These are phyloP conservation scores for Standfussiana lucernea DNA, from an alignment of 2,888 invertebrate species.

Conservation along the genomic window DNA sequence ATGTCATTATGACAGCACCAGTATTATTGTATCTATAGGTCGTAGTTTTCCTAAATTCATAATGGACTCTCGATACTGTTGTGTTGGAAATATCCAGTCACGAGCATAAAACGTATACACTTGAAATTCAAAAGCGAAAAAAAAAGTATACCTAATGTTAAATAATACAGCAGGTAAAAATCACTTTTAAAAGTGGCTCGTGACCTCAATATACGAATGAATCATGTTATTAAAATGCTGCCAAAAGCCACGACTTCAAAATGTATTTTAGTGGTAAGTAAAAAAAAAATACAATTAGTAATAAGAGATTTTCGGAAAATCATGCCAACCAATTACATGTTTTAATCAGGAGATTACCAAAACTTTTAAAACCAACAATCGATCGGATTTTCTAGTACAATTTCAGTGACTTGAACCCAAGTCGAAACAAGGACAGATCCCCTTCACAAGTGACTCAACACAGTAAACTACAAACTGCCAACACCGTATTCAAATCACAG, in stretches of 20 bases:
- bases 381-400: background rate
- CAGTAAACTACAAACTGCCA: conserved; percentile 9
- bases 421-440: background rate
- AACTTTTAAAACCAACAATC: background rate
- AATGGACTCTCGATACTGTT: background rate
- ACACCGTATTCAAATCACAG: conserved; percentile 35
- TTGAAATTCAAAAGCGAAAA: too few species aligned
- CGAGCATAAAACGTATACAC: too few species aligned
- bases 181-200: too few species aligned
- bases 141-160: too few species aligned
- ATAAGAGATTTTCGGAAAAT: too few species aligned
- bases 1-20: background rate
- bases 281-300: too few species aligned
- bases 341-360: background rate
- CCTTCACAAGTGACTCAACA: background rate
- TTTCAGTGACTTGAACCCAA: background rate
- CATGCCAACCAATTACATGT: too few species aligned
- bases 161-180: too few species aligned
- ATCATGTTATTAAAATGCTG: too few species aligned
- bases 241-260: too few species aligned
- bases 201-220: too few species aligned
- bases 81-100: background rate
- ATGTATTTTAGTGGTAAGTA: too few species aligned
- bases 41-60: background rate
- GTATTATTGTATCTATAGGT: background rate